Conservation (phyloP, 2,113 vertebrate genomes). For the Istiophorus platypterus region DNA sequence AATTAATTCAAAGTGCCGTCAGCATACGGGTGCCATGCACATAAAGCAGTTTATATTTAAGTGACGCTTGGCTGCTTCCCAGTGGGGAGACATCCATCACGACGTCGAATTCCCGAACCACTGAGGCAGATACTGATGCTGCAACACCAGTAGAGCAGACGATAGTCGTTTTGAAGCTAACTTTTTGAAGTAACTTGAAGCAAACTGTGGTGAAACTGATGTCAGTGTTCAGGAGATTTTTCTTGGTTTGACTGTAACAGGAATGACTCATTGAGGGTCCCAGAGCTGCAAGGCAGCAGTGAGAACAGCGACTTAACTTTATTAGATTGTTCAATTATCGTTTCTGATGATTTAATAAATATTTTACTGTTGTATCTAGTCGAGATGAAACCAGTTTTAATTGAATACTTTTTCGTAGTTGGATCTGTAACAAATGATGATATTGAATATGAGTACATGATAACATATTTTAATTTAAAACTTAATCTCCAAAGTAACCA, state of each 20-base stretch:
- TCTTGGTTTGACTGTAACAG: too few relatives aligned
- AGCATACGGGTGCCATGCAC: neutral
- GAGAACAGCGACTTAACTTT: neutral
- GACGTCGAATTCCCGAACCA: neutral
- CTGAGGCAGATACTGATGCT: conserved; percentile 10
- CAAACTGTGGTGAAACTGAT: neutral
- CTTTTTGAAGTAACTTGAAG: neutral
- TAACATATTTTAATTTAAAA: too few relatives aligned
- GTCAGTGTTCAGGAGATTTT: neutral
- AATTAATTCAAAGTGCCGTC: conserved; percentile 2
- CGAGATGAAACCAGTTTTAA: too few relatives aligned
- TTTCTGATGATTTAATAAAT: too few relatives aligned
- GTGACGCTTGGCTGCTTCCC: conserved; percentile 3
- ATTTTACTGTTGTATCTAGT: too few relatives aligned
- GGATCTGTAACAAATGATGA: too few relatives aligned
- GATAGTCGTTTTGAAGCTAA: neutral
- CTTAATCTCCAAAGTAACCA: neutral
- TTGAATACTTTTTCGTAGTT: too few relatives aligned
- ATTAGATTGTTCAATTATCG: neutral
- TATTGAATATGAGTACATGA: too few relatives aligned
- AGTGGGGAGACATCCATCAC: conserved; percentile 21
- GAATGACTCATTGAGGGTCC: neutral
- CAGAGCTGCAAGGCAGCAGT: neutral
- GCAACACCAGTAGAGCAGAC: conserved; percentile 2
- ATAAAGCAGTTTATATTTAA: conserved; percentile 6